Evolutionary conservation across 2,888 invertebrate genomes (phyloP).

Genomic region (Hedychridium roseum): DNA sequence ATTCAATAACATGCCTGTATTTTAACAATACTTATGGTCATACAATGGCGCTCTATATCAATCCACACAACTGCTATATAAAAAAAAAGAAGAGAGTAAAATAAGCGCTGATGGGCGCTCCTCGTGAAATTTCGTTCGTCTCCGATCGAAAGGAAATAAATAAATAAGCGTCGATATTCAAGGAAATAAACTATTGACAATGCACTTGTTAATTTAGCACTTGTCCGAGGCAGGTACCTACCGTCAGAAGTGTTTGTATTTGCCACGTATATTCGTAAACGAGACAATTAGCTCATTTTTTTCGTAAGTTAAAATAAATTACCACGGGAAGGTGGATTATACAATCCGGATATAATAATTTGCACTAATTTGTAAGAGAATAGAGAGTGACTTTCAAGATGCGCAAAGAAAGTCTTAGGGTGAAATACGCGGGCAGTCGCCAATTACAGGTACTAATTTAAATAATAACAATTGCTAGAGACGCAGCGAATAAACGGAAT

Average conservation of each 20-base stretch:
- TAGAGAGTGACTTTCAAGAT: constrained; percentile 26
- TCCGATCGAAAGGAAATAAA: no score
- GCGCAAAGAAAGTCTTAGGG: constrained; percentile 30
- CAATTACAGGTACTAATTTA: constrained; percentile 6
- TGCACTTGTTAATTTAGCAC: no score
- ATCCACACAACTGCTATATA: constrained; percentile 26
- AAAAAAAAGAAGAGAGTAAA: neutral
- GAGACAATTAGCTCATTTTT: constrained; percentile 5
- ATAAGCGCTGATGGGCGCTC: neutral
- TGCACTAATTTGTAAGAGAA: constrained; percentile 32
- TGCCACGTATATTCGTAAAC: constrained; percentile 6
- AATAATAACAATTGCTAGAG: constrained; percentile 7
- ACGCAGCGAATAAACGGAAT: no score
- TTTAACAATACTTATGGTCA: constrained; percentile 40
- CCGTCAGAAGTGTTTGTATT: constrained; percentile 15
- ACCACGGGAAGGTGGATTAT: constrained; percentile 5
- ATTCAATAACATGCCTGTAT: constrained; percentile 46
- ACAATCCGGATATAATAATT: constrained; percentile 26
- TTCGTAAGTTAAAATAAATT: constrained; percentile 6
- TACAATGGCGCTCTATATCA: constrained; percentile 23
- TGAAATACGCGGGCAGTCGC: constrained; percentile 25
- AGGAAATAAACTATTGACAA: constrained; percentile 52
- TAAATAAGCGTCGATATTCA: constrained; percentile 34
- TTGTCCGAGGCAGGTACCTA: no score
- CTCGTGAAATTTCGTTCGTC: constrained; percentile 7